These are phyloP conservation scores for Cheirogaleus medius DNA, from an alignment of 2,113 vertebrate species.

Conservation along the genomic window DNA sequence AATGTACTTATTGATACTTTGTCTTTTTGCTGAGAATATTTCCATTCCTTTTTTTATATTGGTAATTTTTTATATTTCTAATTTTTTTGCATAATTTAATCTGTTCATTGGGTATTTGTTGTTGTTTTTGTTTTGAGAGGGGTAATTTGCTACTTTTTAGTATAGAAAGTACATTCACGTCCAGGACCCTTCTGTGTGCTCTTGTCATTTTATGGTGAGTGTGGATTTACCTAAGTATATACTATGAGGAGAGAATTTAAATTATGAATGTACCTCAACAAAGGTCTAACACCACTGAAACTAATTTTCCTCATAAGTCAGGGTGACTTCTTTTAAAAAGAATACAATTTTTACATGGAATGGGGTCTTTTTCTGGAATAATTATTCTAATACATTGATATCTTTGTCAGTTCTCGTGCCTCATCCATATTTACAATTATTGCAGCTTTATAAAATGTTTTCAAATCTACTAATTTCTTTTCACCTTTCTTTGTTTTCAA, in stretches of 20 bases:
- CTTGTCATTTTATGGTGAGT: not conserved
- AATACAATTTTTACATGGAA: not conserved
- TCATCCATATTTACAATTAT: not conserved
- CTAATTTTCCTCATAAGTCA: not conserved
- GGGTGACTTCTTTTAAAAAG: not conserved
- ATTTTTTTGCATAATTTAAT: not conserved
- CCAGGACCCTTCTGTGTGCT: not conserved
- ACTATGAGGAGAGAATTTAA: not conserved
- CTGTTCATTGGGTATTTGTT: not conserved
- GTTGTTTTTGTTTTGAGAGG: not conserved
- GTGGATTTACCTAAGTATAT: not conserved
- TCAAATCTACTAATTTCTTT: slow-evolving; percentile 5
- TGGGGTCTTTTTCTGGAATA: not conserved
- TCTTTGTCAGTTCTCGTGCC: not conserved
- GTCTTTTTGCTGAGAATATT: not conserved
- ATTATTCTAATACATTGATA: not conserved
- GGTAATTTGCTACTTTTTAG: not conserved
- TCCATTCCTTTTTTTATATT: not conserved
- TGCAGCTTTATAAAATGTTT: not conserved
- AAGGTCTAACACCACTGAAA: not conserved
- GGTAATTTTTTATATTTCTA: not conserved
- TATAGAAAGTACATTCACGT: not conserved
- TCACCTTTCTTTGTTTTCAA: not conserved
- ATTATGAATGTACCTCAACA: not conserved
- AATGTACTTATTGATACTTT: not conserved